These are phyloP conservation scores for Ophthalmolycus amberensis DNA, from an alignment of 2,113 vertebrate species.

Conservation along the genomic window DNA sequence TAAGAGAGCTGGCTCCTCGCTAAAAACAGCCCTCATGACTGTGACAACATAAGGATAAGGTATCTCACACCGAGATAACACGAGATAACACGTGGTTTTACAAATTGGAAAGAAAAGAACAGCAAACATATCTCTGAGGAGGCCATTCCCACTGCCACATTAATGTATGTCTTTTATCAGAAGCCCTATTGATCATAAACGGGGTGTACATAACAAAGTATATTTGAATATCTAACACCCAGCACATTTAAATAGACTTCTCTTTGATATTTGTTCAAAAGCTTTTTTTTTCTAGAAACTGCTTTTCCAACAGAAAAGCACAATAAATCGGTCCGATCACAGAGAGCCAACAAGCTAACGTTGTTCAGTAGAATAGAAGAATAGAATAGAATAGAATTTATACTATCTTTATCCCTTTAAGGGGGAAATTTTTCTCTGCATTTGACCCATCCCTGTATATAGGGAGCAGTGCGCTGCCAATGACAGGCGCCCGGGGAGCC, in stretches of 20 bases:
- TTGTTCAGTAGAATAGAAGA: neutral
- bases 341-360: slow-evolving; percentile 7
- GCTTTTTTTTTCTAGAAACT: slow-evolving; percentile 9
- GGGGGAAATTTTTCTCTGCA: no score
- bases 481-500: no score
- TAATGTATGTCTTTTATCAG: slow-evolving; percentile 11
- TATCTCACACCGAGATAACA: slow-evolving; percentile 26
- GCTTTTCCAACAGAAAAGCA: slow-evolving; percentile 15
- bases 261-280: slow-evolving; percentile 35
- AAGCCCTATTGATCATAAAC: slow-evolving; percentile 9
- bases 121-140: slow-evolving; percentile 15
- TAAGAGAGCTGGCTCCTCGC: slow-evolving; percentile 26
- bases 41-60: slow-evolving; percentile 9
- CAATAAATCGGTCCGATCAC: neutral
- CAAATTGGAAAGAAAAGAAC: slow-evolving; percentile 24
- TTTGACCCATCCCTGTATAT: no score
- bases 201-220: neutral
- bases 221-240: slow-evolving; percentile 33
- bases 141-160: neutral
- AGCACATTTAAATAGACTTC: neutral
- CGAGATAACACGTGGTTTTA: slow-evolving; percentile 18
- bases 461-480: no score
- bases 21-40: neutral
- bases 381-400: no score
- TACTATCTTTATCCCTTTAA: no score